Conservation (phyloP, 2,888 invertebrate genomes). For the Cryptophagus acutangulus region DNA sequence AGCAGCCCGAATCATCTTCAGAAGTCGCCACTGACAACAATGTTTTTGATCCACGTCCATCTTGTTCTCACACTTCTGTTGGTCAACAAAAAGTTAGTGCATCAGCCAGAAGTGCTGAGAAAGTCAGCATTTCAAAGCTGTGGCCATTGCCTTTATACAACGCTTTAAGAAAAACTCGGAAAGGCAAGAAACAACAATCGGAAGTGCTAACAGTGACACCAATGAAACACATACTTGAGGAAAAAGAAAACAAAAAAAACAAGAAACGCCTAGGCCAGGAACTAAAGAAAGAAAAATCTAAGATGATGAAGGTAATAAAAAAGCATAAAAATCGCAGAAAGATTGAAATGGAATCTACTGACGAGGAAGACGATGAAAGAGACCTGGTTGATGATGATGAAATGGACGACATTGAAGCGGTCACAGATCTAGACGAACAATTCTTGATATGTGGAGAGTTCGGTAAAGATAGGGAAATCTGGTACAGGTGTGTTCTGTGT, state of each 20-base stretch:
- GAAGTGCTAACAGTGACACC: background rate
- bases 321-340: too few relatives aligned
- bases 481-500: background rate
- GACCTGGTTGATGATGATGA: background rate
- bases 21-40: too few relatives aligned
- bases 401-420: background rate
- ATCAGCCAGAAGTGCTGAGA: too few relatives aligned
- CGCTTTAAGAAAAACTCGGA: too few relatives aligned
- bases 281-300: background rate
- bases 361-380: background rate
- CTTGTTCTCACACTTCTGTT: background rate
- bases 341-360: background rate
- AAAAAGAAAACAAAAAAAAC: background rate
- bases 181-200: slow-evolving; percentile 4
- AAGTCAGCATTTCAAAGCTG: too few relatives aligned
- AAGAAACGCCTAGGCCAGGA: too few relatives aligned
- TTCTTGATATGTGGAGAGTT: background rate
- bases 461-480: background rate
- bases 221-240: background rate
- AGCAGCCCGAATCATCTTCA: too few relatives aligned
- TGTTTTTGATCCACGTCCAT: too few relatives aligned
- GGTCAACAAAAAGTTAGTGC: background rate
- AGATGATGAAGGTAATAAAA: background rate
- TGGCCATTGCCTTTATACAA: too few relatives aligned
- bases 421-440: background rate